A percentile compares a stretch with the other conserved stretches of the same genome.
Evolutionary conservation across 2,888 invertebrate species (phyloP).

Genomic region (Hypsopygia costalis): DNA sequence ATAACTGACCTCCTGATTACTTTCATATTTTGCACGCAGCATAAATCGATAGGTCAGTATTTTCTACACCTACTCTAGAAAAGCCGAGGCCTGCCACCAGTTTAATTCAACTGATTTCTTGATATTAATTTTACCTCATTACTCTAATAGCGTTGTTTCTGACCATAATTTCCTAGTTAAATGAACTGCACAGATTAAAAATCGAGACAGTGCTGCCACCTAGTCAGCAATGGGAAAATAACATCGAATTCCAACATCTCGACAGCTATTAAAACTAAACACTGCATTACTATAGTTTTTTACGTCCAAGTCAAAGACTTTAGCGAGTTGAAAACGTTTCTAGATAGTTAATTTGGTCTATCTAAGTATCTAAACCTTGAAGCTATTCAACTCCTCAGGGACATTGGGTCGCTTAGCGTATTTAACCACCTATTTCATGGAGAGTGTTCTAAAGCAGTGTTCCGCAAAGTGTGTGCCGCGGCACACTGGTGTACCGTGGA

Average conservation of each 20-base stretch:
- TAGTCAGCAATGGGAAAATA: constrained; percentile 29
- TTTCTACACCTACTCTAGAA: no score
- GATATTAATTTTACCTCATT: background rate
- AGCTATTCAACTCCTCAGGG: no score
- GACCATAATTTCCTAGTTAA: background rate
- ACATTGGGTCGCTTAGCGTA: no score
- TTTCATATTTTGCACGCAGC: no score
- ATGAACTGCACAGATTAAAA: constrained; percentile 7
- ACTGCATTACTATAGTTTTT: constrained; percentile 41
- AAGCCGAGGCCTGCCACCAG: background rate
- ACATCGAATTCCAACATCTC: constrained; percentile 56
- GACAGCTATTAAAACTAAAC: constrained; percentile 63
- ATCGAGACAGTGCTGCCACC: constrained; percentile 28
- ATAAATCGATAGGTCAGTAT: no score
- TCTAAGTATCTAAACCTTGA: no score
- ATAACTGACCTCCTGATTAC: no score
- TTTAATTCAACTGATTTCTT: background rate
- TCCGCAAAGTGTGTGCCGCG: no score
- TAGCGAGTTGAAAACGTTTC: background rate
- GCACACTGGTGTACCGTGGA: no score
- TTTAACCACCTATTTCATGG: no score
- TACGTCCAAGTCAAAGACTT: constrained; percentile 20
- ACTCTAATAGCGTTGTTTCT: background rate
- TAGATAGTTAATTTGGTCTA: no score
- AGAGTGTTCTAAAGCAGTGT: no score